Conservation (phyloP, 2,888 invertebrate genomes). For the Panzeria rudis region DNA sequence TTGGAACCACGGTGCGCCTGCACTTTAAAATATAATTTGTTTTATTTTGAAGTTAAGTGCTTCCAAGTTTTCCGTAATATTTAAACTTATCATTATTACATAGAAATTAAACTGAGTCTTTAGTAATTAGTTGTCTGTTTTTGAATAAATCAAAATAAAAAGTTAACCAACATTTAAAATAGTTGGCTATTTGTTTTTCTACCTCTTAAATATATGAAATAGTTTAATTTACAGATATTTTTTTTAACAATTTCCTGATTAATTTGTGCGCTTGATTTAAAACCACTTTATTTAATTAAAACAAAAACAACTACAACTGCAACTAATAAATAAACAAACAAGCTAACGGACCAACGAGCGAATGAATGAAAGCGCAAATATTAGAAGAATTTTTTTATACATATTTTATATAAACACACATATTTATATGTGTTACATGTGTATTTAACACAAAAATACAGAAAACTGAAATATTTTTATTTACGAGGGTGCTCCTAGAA, state of each 20-base stretch:
- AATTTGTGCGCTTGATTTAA: conserved; percentile 70
- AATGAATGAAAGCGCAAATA: conserved; percentile 53
- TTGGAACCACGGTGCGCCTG: too few relatives aligned
- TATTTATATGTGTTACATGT: not conserved
- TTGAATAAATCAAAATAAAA: conserved; percentile 46
- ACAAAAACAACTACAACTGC: conserved; percentile 56
- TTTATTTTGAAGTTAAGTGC: too few relatives aligned
- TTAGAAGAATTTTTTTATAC: conserved; percentile 58
- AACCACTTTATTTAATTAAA: conserved; percentile 73
- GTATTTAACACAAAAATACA: not conserved
- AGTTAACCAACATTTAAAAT: conserved; percentile 29
- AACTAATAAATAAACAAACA: conserved; percentile 24
- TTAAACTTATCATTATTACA: conserved; percentile 28
- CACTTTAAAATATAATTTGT: too few relatives aligned
- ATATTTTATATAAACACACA: not conserved
- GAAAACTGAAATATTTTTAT: not conserved
- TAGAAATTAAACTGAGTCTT: conserved; percentile 44
- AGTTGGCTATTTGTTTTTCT: not conserved
- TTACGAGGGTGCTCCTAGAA: not conserved
- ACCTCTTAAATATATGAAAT: conserved; percentile 21
- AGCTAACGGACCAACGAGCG: conserved; percentile 7
- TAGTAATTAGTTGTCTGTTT: conserved; percentile 32
- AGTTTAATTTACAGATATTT: not conserved
- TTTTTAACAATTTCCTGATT: conserved; percentile 65
- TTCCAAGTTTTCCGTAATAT: not conserved